A percentile compares a stretch with the other conserved stretches of the same genome.
phyloP scores from a whole-genome alignment of 2,888 invertebrate species.

The Eucriotettix oculatus region DNA sequence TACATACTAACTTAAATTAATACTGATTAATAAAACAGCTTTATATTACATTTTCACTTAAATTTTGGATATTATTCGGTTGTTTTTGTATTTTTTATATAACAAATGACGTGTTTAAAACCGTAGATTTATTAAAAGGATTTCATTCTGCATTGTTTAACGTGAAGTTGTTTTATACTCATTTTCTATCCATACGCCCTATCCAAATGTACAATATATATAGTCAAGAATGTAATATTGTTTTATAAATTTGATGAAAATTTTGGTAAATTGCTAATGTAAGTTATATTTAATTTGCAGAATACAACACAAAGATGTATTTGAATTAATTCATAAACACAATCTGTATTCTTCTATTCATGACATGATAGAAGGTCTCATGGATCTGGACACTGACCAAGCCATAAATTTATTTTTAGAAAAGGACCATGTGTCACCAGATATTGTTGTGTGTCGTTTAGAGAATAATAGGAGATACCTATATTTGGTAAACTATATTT shows the following conservation, averaged over 20 bases:
- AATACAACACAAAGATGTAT: conserved; percentile 78
- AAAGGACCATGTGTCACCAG: conserved; percentile 51
- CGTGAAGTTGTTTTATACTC: too few species aligned
- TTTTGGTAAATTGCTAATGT: neutral
- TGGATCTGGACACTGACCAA: conserved; percentile 69
- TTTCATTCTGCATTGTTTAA: too few species aligned
- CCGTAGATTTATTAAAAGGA: too few species aligned
- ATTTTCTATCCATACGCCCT: too few species aligned
- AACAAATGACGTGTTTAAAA: too few species aligned
- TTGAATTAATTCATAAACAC: conserved; percentile 69
- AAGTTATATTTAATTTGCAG: conserved; percentile 22
- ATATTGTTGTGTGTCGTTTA: conserved; percentile 66
- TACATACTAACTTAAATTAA: neutral
- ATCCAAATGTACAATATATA: too few species aligned
- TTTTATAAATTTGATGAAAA: neutral
- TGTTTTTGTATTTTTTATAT: too few species aligned
- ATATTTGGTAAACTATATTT: conserved; percentile 43
- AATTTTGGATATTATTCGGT: neutral
- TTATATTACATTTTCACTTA: neutral
- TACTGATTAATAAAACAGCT: conserved; percentile 1
- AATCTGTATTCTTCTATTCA: conserved; percentile 67
- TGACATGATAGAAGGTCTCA: conserved; percentile 73
- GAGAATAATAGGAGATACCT: conserved; percentile 55
- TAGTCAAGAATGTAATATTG: neutral
- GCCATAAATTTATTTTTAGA: conserved; percentile 69